Base-by-base conservation (phyloP, 2,888 invertebrate genomes). In the Dasysyrphus tricinctus region DNA sequence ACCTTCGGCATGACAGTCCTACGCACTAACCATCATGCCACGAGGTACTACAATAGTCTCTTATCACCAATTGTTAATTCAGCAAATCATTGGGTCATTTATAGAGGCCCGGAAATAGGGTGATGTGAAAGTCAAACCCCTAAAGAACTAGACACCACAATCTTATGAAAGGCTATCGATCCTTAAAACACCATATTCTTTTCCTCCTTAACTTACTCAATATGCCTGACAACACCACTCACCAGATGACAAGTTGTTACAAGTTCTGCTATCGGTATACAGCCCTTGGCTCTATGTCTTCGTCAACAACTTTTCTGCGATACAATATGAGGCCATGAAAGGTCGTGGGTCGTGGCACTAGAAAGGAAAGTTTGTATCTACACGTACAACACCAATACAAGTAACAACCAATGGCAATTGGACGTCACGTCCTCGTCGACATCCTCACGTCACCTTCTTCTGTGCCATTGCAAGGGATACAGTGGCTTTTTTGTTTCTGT, bases 191-290 rank as follows among this genome's bases (percentile, higher is more conserved):
- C 34, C 67, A 61, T 19, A 39, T 24, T 24, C n/a, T 61, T 9
- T 8, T 14, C 42, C 8, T 8, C 61, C 32, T 56, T 77, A 69
- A 73, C 67, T 67, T 67, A 32, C 49, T 77, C 67, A 59, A 49
- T 65, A 82, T 74, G 67, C 37, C 70, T 76, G 82, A 86, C 75
- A 82, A 72, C 65, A 82, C 78, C 86, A 86, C 70, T 86, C 82
- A 79, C 65, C 75, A 47, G 67, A 82, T 86, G 82, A 86, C 86
- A 86, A 86, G 82, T 86, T 86, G 78, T 74, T 78, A 81, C 78
- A 70, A 74, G 78, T 70, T 81, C 37, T 73, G 69, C 73, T 73
- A 77, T 76, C 76, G 37, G 63, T 65, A 80, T 34, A 57, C 19
- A 57, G 16, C 57, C 51, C 32, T n/a, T 12, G 44, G 51, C 51